These are phyloP conservation scores for Achatina immaculata DNA, from an alignment of 1,140 invertebrate species.

Conservation along the genomic window DNA sequence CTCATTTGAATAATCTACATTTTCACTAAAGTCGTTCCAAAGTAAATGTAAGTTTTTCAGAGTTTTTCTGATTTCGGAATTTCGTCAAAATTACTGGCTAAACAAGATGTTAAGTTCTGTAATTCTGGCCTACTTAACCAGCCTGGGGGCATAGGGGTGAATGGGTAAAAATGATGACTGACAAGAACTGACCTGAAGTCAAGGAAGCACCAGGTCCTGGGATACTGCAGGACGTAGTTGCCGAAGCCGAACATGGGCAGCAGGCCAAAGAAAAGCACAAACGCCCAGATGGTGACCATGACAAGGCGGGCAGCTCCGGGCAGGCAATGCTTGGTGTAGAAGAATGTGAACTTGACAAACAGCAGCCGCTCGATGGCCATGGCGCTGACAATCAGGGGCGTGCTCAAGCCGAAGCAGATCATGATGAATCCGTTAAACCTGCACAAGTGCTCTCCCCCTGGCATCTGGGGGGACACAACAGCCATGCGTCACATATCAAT, in stretches of 20 bases:
- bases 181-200: slow-evolving; percentile 61
- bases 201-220: slow-evolving; percentile 71
- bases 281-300: slow-evolving; percentile 63
- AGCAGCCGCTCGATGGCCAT: slow-evolving; percentile 72
- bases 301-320: slow-evolving; percentile 56
- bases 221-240: slow-evolving; percentile 67
- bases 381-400: slow-evolving; percentile 69
- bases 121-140: too few relatives aligned
- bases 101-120: too few relatives aligned
- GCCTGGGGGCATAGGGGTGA: too few relatives aligned
- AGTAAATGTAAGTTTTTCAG: too few relatives aligned
- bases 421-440: slow-evolving; percentile 69
- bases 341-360: slow-evolving; percentile 68
- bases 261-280: slow-evolving; percentile 62
- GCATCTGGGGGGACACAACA: slow-evolving; percentile 62
- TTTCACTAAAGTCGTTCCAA: too few relatives aligned
- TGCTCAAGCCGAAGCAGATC: slow-evolving; percentile 68
- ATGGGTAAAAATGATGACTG: too few relatives aligned
- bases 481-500: too few relatives aligned
- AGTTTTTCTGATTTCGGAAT: too few relatives aligned
- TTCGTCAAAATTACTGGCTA: too few relatives aligned
- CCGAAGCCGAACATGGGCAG: slow-evolving; percentile 70
- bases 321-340: slow-evolving; percentile 68
- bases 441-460: slow-evolving; percentile 63
- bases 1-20: too few relatives aligned